Base-by-base conservation (phyloP, 2,888 invertebrate genomes). In the Drosophila neutralis region DNA sequence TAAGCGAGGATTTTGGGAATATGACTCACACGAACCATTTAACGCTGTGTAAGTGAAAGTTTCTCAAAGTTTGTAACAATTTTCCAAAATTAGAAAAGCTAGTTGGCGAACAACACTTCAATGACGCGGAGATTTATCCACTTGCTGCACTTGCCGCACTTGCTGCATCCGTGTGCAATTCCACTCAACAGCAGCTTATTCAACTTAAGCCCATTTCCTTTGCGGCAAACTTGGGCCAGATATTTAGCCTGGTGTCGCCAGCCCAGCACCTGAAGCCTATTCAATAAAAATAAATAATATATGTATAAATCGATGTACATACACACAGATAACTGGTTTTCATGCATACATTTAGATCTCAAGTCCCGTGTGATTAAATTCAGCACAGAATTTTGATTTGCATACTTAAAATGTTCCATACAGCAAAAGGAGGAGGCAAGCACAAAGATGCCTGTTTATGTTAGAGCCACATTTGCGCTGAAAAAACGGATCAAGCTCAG, bases 1-100 rank as follows among this genome's bases (percentile, higher is more conserved):
- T 53, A 57, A 77, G 40, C 60, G 54, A n/a, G 42, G 33, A 42
- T 42, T 62, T 74, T 62, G 13, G 70, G 61, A 71, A 66, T 71
- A 71, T 51, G 49, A 59, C 29, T 31, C 24, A n/a, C 24, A 31
- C 71, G 35, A 53, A 63, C 72, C 40, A 31, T 72, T 64, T 49
- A 54, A 42, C 48, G 40, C 53, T 53, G 71, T 71, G 58, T 45
- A 45, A 72, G 71, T 49, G 64, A 53, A 64, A 64, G 24, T 70
- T 70, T 21, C 1, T 15, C 8, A 13, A 7, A n/a, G 27, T 8
- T 31, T 36, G 2, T 15, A 11, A 8, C 27, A 63, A 36, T 61
- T 49, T 24, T 13, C 2, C 21, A 56, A 38, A 56, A 35, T 24
- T 24, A 21, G n/a, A 42, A 21, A 21, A 21, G 42, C 42, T 15